These are phyloP conservation scores for Eutrigla gurnardus DNA, from an alignment of 2,797 vertebrate species.

Conservation along the genomic window DNA sequence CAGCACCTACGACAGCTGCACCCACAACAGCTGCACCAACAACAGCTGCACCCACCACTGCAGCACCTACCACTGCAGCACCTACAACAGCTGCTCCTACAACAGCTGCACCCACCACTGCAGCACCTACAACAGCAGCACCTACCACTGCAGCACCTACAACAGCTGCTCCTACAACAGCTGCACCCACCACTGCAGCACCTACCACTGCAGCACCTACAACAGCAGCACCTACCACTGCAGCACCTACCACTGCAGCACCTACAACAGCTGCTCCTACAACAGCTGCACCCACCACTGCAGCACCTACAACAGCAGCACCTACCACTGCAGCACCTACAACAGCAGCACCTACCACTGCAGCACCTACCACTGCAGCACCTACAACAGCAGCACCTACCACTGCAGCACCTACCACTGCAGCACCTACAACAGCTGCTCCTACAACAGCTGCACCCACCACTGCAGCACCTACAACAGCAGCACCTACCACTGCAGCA, in stretches of 20 bases:
- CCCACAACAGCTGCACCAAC: not conserved
- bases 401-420: not conserved
- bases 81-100: too few relatives aligned
- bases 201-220: too few relatives aligned
- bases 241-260: too few relatives aligned
- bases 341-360: not conserved
- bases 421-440: not conserved
- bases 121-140: too few relatives aligned
- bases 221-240: too few relatives aligned
- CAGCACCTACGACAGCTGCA: not conserved
- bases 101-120: too few relatives aligned
- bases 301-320: not conserved
- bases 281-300: too few relatives aligned
- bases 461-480: not conserved
- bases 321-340: not conserved
- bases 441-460: not conserved
- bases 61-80: too few relatives aligned
- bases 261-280: too few relatives aligned
- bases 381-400: not conserved
- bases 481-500: not conserved
- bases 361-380: not conserved
- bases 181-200: too few relatives aligned
- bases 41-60: not conserved
- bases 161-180: too few relatives aligned
- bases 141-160: too few relatives aligned